phyloP scores from a whole-genome alignment of 1,140 invertebrate species.

The Papilio glaucus region DNA sequence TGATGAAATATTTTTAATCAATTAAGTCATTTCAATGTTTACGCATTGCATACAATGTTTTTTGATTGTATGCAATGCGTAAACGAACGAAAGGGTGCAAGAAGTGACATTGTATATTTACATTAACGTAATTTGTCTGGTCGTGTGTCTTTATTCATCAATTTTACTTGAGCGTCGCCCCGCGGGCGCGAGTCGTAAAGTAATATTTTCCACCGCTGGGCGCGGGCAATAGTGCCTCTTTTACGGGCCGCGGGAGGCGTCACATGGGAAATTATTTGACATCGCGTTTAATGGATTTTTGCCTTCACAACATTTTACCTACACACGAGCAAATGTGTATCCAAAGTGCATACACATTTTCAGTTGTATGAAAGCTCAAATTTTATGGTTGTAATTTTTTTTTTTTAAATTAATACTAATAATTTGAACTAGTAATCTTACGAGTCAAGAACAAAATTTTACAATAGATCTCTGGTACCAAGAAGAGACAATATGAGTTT shows the following conservation, averaged over 20 bases:
- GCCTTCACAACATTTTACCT: conserved; percentile 81
- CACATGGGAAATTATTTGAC: conserved; percentile 83
- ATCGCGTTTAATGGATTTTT: conserved; percentile 82
- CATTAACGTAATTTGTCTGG: conserved; percentile 38
- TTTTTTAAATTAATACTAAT: background rate
- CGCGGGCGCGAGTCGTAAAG: conserved; percentile 77
- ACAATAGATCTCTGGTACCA: too few relatives aligned
- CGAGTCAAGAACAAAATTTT: too few relatives aligned
- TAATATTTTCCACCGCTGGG: conserved; percentile 80
- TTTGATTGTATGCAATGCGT: too few relatives aligned
- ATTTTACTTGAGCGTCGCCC: conserved; percentile 77
- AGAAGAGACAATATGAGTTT: too few relatives aligned
- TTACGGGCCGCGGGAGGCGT: conserved; percentile 80
- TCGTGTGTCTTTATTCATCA: conserved; percentile 73
- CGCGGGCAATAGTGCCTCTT: conserved; percentile 80
- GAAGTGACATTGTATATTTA: background rate
- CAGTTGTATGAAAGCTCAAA: background rate
- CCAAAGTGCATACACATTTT: conserved; percentile 5
- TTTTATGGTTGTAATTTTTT: conserved; percentile 19
- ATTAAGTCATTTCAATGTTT: too few relatives aligned
- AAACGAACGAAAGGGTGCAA: too few relatives aligned
- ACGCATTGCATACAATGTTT: too few relatives aligned
- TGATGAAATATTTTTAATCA: too few relatives aligned
- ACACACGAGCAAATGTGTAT: conserved; percentile 68
- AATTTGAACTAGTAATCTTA: too few relatives aligned